phyloP scores from a whole-genome alignment of 2,797 vertebrate genomes.

The Fringilla coelebs region DNA sequence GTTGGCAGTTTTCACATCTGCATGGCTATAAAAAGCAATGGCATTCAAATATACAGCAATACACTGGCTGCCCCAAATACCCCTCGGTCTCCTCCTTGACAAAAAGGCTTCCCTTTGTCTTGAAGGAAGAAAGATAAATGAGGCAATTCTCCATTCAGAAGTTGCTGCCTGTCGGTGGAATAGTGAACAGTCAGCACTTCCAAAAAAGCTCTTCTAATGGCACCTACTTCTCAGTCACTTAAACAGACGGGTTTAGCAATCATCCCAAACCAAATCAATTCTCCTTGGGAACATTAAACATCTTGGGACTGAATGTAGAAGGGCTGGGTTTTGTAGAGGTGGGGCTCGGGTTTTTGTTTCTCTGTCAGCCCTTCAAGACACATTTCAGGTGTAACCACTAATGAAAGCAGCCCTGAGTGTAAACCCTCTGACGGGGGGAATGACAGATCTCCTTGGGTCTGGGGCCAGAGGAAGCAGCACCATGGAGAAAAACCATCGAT shows the following conservation, averaged over 20 bases:
- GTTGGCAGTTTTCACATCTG: background rate
- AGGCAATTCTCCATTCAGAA: background rate
- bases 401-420: background rate
- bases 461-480: background rate
- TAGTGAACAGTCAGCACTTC: background rate
- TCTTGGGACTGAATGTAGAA: background rate
- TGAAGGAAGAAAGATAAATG: background rate
- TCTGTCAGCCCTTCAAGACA: background rate
- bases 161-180: background rate
- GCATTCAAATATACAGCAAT: background rate
- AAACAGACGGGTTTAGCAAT: background rate
- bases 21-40: background rate
- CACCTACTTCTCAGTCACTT: background rate
- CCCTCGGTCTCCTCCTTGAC: background rate
- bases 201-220: background rate
- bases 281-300: background rate
- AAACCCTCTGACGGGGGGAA: background rate
- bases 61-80: background rate
- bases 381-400: background rate
- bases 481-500: background rate
- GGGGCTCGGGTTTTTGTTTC: background rate
- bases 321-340: background rate
- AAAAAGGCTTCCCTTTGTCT: background rate
- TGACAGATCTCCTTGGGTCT: background rate
- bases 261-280: background rate